phyloP scores from a whole-genome alignment of 2,113 vertebrate genomes.

The Pyxicephalus adspersus region DNA sequence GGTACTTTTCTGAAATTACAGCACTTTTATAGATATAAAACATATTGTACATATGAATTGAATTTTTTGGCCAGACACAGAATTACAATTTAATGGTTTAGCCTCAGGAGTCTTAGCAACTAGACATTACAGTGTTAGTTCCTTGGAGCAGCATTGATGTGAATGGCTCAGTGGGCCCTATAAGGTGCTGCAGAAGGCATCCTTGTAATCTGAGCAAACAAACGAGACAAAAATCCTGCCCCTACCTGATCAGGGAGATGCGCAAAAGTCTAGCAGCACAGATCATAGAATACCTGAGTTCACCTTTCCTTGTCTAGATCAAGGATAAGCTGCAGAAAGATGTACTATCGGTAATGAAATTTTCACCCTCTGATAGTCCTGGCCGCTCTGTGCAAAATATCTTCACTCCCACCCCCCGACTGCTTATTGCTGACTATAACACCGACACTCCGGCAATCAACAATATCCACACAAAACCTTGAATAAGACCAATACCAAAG shows the following conservation, averaged over 20 bases:
- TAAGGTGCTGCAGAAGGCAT: too few species aligned
- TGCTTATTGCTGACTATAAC: background rate
- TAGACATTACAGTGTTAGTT: too few species aligned
- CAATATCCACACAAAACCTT: background rate
- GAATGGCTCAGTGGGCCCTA: too few species aligned
- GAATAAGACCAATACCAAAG: background rate
- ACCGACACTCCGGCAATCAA: background rate
- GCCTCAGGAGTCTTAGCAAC: too few species aligned
- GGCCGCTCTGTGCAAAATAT: slow-evolving; percentile 22
- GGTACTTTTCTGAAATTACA: too few species aligned
- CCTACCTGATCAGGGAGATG: background rate
- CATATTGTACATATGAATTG: too few species aligned
- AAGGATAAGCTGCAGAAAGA: slow-evolving; percentile 33
- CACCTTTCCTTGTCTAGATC: slow-evolving; percentile 15
- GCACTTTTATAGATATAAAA: too few species aligned
- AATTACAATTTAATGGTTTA: too few species aligned
- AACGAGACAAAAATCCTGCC: too few species aligned
- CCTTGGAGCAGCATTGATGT: too few species aligned
- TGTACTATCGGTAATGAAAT: slow-evolving; percentile 15
- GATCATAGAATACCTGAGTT: slow-evolving; percentile 21
- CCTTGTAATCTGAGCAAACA: too few species aligned
- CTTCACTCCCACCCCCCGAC: background rate
- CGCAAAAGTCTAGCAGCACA: slow-evolving; percentile 1
- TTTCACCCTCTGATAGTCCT: slow-evolving; percentile 5
- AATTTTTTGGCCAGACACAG: too few species aligned